These are phyloP conservation scores for Seriola dumerili DNA, from an alignment of 2,113 vertebrate species.

Conservation along the genomic window DNA sequence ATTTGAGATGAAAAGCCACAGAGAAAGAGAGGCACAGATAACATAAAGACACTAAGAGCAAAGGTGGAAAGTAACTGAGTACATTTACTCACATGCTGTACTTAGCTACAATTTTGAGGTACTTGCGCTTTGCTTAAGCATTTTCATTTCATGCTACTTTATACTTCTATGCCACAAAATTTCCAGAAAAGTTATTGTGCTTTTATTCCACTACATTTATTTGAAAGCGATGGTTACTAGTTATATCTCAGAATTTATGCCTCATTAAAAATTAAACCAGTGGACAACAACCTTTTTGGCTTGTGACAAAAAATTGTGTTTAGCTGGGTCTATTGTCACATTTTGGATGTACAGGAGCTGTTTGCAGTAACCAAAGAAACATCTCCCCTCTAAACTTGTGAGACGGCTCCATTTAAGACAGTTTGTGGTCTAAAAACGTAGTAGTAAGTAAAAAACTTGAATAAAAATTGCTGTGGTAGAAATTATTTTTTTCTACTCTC, in stretches of 20 bases:
- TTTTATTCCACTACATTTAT: not conserved
- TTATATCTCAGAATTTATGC: no score
- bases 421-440: no score
- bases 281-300: no score
- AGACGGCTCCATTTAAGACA: not conserved
- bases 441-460: no score
- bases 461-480: no score
- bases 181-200: no score
- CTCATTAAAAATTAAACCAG: no score
- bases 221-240: not conserved
- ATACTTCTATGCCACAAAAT: not conserved
- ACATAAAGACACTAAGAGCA: not conserved
- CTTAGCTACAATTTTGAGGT: not conserved
- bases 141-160: not conserved
- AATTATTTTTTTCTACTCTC: not conserved
- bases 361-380: not conserved
- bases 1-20: conserved; percentile 21
- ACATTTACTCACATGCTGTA: not conserved
- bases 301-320: no score
- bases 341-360: not conserved
- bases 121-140: no score
- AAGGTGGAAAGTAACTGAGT: not conserved
- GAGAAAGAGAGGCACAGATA: not conserved
- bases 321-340: no score
- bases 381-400: not conserved